Evolutionary conservation across 92 coral and sea anemone species (phyloP).

Genomic region (Epizoanthus ramosus): DNA sequence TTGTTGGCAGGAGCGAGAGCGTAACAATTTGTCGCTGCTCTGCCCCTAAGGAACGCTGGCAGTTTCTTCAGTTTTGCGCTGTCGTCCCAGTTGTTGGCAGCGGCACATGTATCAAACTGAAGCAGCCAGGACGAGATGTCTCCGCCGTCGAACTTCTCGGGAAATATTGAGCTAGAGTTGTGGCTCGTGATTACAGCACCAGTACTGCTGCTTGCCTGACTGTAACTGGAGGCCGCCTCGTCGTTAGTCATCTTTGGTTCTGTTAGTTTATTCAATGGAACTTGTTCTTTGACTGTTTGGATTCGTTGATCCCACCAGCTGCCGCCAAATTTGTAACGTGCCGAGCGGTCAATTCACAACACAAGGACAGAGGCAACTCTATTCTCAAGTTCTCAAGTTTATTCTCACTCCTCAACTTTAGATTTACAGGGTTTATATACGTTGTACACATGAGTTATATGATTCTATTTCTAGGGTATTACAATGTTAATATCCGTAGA

Average conservation of each 20-base stretch:
- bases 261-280: neutral
- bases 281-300: conserved; percentile 5
- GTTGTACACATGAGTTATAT: too few species aligned
- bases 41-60: conserved; percentile 25
- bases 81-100: conserved; percentile 26
- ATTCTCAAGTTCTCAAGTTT: too few species aligned
- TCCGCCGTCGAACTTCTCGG: conserved; percentile 18
- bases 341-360: too few species aligned
- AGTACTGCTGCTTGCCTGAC: too few species aligned
- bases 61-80: conserved; percentile 13
- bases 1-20: neutral
- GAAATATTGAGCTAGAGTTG: conserved; percentile 21
- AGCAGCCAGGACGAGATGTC: conserved; percentile 18
- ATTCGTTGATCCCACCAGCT: conserved; percentile 6
- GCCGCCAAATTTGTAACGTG: conserved; percentile 33
- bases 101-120: conserved; percentile 30
- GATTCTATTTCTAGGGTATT: too few species aligned
- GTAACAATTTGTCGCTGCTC: conserved; percentile 12
- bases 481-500: too few species aligned
- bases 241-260: too few species aligned
- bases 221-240: too few species aligned
- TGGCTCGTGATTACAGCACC: conserved; percentile 31
- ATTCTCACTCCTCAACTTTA: too few species aligned
- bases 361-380: neutral
- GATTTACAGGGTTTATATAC: too few species aligned